These are phyloP conservation scores for Brotogeris chrysoptera DNA, from an alignment of 2,797 vertebrate species.

Conservation along the genomic window DNA sequence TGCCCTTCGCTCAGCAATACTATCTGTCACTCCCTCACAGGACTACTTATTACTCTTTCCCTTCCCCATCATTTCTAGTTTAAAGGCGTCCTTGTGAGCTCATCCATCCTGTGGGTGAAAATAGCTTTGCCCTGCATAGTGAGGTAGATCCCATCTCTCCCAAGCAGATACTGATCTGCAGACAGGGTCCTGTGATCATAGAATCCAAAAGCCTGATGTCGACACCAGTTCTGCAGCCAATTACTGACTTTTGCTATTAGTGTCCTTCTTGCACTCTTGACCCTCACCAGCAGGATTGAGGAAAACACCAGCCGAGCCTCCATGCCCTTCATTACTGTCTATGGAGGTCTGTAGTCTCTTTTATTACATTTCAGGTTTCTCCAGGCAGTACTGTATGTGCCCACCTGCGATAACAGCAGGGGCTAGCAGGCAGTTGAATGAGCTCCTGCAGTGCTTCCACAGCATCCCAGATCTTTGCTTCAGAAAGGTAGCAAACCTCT, in stretches of 20 bases:
- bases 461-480: neutral
- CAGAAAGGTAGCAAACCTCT: neutral
- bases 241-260: neutral
- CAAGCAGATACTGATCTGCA: neutral
- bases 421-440: neutral
- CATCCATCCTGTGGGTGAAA: neutral
- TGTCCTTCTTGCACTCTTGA: neutral
- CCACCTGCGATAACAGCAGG: neutral
- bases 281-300: neutral
- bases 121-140: neutral
- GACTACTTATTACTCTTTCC: neutral
- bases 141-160: neutral
- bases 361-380: neutral
- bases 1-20: rapidly evolving
- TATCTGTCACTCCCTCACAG: neutral
- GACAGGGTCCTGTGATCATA: neutral
- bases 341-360: neutral
- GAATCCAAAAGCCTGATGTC: neutral
- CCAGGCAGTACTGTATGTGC: neutral
- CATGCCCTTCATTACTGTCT: neutral
- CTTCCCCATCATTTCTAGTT: neutral
- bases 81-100: neutral
- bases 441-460: neutral
- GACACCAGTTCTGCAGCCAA: neutral
- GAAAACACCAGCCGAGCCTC: neutral